Percentiles rank a stretch among this genome's conserved stretches.
Conservation (phyloP, 1,140 invertebrate genomes). For the Nautilus pompilius region DNA sequence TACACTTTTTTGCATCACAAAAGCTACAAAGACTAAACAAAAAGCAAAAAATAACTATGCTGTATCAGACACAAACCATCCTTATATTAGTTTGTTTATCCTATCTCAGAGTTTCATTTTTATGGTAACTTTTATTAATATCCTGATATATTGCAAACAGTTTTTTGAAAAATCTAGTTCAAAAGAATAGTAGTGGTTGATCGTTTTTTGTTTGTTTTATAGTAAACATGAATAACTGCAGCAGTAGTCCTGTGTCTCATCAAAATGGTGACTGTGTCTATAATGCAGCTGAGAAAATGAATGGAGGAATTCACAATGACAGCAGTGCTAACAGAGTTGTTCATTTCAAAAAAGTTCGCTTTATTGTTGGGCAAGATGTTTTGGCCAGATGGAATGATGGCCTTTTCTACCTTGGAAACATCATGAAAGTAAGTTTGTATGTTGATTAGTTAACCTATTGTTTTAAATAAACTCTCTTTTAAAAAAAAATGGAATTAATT, state of each 20-base stretch:
- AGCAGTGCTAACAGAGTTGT: neutral
- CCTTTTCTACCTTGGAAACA: conserved; percentile 27
- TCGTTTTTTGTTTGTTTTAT: too few relatives aligned
- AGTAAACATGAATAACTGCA: too few relatives aligned
- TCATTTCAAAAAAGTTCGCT: neutral
- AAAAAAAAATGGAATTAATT: too few relatives aligned
- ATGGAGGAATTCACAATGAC: neutral
- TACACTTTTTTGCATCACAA: too few relatives aligned
- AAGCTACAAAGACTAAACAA: too few relatives aligned
- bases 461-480: too few relatives aligned
- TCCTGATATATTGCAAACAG: neutral
- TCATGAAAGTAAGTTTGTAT: conserved; percentile 27
- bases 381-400: conserved; percentile 35
- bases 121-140: neutral
- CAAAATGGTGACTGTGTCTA: too few relatives aligned
- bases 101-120: neutral
- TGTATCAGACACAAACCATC: neutral
- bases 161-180: neutral
- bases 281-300: too few relatives aligned
- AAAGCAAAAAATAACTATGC: neutral
- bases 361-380: conserved; percentile 17
- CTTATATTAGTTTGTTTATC: neutral
- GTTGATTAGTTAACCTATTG: too few relatives aligned
- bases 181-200: neutral
- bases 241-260: neutral